Conservation (phyloP, 1,140 invertebrate species). For the Neodiprion virginianus region DNA sequence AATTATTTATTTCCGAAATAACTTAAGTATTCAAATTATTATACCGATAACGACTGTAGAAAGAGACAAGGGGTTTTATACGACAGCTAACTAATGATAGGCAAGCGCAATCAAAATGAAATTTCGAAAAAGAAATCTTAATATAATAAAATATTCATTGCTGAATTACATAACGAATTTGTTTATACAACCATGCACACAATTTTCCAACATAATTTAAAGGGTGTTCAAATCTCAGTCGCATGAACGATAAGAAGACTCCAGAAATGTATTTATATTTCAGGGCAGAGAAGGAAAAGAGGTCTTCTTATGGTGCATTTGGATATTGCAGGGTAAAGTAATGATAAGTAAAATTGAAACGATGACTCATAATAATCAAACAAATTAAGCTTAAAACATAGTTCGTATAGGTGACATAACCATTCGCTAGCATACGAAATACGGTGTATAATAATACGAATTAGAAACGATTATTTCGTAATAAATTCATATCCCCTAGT, state of each 20-base stretch:
- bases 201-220: conserved; percentile 36
- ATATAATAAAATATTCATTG: neutral
- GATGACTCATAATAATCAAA: conserved; percentile 30
- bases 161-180: neutral
- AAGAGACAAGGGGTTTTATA: conserved; percentile 23
- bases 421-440: conserved; percentile 44
- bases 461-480: conserved; percentile 28
- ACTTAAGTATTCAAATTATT: neutral
- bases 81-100: conserved; percentile 42
- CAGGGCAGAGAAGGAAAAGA: neutral
- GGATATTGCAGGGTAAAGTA: conserved; percentile 8
- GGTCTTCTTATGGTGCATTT: conserved; percentile 8
- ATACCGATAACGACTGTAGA: neutral
- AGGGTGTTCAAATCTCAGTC: neutral
- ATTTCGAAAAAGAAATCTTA: neutral
- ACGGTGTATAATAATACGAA: conserved; percentile 24
- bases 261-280: neutral
- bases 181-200: conserved; percentile 48
- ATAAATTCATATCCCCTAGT: conserved; percentile 22
- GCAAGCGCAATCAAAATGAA: conserved; percentile 36
- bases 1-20: conserved; percentile 1
- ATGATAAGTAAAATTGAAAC: conserved; percentile 28
- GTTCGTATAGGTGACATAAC: conserved; percentile 28
- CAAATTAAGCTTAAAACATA: conserved; percentile 30
- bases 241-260: neutral